Percentiles rank a stretch among this genome's conserved stretches.
Conservation (phyloP, 2,888 invertebrate species). For the Scrobipalpa atriplicella region DNA sequence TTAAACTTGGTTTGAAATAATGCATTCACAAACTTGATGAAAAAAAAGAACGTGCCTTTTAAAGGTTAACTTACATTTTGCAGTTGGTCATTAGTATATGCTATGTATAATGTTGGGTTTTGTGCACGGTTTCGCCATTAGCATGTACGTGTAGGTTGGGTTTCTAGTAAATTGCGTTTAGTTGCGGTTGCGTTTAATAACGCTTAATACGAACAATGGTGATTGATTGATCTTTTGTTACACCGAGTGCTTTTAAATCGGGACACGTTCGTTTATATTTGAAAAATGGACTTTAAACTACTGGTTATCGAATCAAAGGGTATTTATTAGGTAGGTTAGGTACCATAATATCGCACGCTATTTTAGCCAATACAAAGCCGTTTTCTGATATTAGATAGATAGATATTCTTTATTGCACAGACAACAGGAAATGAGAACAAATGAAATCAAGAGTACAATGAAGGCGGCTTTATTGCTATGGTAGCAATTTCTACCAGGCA, state of each 20-base stretch:
- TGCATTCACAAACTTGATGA: constrained; percentile 11
- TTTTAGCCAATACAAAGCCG: too few relatives aligned
- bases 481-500: too few relatives aligned
- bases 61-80: constrained; percentile 6
- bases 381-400: too few relatives aligned
- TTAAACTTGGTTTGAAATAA: constrained; percentile 14
- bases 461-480: too few relatives aligned
- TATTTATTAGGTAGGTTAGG: too few relatives aligned
- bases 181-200: constrained; percentile 14
- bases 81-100: constrained; percentile 14
- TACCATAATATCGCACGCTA: too few relatives aligned
- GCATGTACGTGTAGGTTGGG: constrained; percentile 6
- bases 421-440: too few relatives aligned
- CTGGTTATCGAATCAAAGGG: too few relatives aligned
- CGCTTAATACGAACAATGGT: constrained; percentile 13
- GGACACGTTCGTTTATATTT: background rate
- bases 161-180: constrained; percentile 11
- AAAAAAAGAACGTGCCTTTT: background rate
- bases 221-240: constrained; percentile 16
- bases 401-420: too few relatives aligned
- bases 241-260: background rate
- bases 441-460: too few relatives aligned
- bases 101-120: constrained; percentile 16
- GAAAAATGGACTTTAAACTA: too few relatives aligned
- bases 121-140: constrained; percentile 19